Base-by-base conservation (phyloP, 2,797 vertebrate species). In the Darevskia nairensis region DNA sequence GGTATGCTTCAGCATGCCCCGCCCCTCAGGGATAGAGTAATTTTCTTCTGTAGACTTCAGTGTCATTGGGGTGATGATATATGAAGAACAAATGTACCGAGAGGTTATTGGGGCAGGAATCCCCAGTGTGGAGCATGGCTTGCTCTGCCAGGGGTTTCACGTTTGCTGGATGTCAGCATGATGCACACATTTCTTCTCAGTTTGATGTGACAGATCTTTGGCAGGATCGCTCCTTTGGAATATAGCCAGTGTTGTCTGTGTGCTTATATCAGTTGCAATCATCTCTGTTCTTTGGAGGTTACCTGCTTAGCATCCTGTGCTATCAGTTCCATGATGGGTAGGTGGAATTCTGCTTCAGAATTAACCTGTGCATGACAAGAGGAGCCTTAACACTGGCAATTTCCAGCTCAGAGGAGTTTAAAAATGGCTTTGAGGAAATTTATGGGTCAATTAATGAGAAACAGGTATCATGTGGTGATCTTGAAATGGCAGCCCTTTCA, bases 141-240 rank as follows among this genome's bases (percentile, higher is more conserved):
- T n/a, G 61, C 35, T 69, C 13, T 76, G 44, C 44, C 81, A 84
- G 59, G 76, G 44, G 10, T 84, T 35, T 68, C 35, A 61, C 35
- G 13, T 87, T 69, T 85, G 44, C 44, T 32, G 71, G 39, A 84
- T 81, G 59, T 59, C 44, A 61, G 59, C 59, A n/a, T 59, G 61
- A 44, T 39, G 75, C 21, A 64, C 29, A 19, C 59, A 32, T 85
- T 81, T 81, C 59, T 50, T 68, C 32, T 39, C 32, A 9, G 35
- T 84, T 35, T 10, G 23, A 55, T 46, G 66, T 61, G 80, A 86
- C 75, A 86, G 84, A 44, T 85, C 32, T 71, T 86, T 90, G 79
- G 79, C 44, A 76, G 46, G 19, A 77, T 39, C 8, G 50, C 64
- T 78, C 25, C 17, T 82, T 6, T 76, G 61, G 71, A 61, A 68